Conservation (phyloP, 2,888 invertebrate genomes). For the Xestoiulus laeticollis region DNA sequence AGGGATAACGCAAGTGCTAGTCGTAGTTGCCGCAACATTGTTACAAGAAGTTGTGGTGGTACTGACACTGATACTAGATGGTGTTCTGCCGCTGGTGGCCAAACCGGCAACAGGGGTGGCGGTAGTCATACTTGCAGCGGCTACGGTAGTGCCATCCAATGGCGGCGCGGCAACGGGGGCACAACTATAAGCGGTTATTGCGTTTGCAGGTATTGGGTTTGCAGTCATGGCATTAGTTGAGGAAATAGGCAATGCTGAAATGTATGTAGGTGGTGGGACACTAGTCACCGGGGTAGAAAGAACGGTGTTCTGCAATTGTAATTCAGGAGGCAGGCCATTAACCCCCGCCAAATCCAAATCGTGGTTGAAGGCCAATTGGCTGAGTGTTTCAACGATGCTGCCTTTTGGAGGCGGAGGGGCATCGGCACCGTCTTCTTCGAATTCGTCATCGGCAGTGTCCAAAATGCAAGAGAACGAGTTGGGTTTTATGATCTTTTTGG, state of each 20-base stretch:
- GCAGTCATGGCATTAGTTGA: neutral
- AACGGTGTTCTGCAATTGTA: neutral
- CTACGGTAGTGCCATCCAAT: neutral
- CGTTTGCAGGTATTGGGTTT: no score
- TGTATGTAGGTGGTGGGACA: neutral
- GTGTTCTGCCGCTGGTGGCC: no score
- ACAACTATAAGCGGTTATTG: neutral
- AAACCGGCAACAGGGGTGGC: neutral
- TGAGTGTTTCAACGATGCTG: conserved; percentile 59
- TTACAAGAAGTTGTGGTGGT: no score
- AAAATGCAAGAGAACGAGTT: conserved; percentile 38
- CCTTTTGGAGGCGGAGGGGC: conserved; percentile 24
- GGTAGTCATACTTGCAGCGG: neutral
- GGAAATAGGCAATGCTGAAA: neutral
- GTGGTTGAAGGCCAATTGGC: conserved; percentile 78
- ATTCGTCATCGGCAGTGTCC: neutral
- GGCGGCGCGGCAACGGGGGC: neutral
- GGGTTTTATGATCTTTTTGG: neutral
- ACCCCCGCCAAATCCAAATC: conserved; percentile 70
- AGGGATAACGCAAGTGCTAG: neutral
- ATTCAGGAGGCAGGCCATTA: conserved; percentile 27
- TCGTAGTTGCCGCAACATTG: no score
- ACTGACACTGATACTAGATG: no score
- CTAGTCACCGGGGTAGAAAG: no score
- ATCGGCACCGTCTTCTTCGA: conserved; percentile 1